phyloP scores from a whole-genome alignment of 2,113 vertebrate species.

The Pelvicachromis taeniatus region DNA sequence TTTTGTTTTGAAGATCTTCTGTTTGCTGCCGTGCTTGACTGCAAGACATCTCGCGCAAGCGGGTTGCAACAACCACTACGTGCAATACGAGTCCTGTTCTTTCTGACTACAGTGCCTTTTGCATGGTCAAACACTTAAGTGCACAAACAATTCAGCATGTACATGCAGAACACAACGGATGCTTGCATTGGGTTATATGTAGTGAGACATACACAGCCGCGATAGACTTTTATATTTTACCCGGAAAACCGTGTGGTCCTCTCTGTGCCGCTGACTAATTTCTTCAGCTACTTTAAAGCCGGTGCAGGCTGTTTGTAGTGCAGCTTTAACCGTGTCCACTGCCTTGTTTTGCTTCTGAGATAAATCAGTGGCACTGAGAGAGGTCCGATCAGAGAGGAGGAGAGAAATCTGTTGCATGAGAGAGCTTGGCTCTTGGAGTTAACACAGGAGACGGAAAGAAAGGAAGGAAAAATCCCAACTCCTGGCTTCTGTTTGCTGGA shows the following conservation, averaged over 20 bases:
- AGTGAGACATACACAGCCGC: neutral
- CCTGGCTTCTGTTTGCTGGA: neutral
- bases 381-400: conserved; percentile 14
- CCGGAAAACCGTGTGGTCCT: neutral
- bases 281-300: neutral
- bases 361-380: conserved; percentile 8
- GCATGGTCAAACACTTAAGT: conserved; percentile 41
- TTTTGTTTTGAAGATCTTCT: neutral
- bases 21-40: conserved; percentile 37
- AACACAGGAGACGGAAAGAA: neutral
- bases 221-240: neutral
- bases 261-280: neutral
- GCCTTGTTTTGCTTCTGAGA: neutral
- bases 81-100: conserved; percentile 45
- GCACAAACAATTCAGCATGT: conserved; percentile 25
- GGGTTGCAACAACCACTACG: conserved; percentile 51
- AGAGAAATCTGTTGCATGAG: conserved; percentile 52
- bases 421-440: conserved; percentile 12
- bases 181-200: neutral
- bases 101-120: conserved; percentile 55
- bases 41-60: conserved; percentile 27
- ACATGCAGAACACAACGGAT: conserved; percentile 9
- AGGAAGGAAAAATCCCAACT: neutral
- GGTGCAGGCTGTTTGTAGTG: neutral
- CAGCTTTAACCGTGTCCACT: neutral